Percentiles rank a stretch among this genome's conserved stretches.
Conservation (phyloP, 2,888 invertebrate species). For the Parnassius orleans region DNA sequence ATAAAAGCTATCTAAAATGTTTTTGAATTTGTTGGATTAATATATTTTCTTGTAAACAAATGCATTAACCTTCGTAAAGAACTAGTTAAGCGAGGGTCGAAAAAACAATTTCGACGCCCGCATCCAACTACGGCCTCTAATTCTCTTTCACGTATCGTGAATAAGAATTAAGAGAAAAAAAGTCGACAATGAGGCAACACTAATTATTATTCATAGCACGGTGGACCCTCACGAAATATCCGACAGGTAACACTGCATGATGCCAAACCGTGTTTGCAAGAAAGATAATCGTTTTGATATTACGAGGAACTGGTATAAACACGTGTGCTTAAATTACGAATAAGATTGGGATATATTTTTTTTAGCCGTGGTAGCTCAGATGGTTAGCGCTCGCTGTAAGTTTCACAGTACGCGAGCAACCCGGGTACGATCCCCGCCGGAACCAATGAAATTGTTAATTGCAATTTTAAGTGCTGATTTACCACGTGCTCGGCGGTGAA, state of each 20-base stretch:
- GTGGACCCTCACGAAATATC: slow-evolving; percentile 15
- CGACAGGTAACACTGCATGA: slow-evolving; percentile 17
- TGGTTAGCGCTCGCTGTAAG: no score
- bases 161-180: slow-evolving; percentile 26
- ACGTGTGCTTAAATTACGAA: no score
- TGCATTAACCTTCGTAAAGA: slow-evolving; percentile 6
- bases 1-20: no score
- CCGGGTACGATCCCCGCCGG: no score
- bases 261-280: slow-evolving; percentile 19
- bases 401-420: no score
- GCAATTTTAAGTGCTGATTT: no score
- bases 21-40: no score
- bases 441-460: no score
- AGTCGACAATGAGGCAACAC: slow-evolving; percentile 26
- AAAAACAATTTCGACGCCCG: slow-evolving; percentile 22
- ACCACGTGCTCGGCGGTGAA: no score
- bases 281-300: slow-evolving; percentile 9
- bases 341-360: no score
- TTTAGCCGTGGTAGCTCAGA: no score
- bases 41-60: no score
- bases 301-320: not conserved
- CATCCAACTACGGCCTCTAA: slow-evolving; percentile 22
- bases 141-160: slow-evolving; percentile 27
- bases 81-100: slow-evolving; percentile 11
- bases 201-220: slow-evolving; percentile 24